phyloP scores from a whole-genome alignment of 2,888 invertebrate genomes.

The Morinoia aosen region DNA sequence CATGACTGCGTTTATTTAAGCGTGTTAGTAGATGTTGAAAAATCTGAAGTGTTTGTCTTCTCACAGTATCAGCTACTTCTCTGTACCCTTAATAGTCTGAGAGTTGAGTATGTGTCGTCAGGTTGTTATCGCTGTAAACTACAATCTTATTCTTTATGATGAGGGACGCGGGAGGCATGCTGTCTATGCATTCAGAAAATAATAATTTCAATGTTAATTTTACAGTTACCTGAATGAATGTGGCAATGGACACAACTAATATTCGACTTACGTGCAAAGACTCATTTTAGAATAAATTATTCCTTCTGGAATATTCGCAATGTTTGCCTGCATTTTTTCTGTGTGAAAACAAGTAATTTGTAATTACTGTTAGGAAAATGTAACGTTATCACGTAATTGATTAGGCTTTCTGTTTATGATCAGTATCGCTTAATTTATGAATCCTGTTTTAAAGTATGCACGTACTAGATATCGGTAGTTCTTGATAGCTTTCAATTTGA shows the following conservation, averaged over 20 bases:
- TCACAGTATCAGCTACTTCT: neutral
- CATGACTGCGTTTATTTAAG: neutral
- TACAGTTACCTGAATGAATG: neutral
- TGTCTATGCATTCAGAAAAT: neutral
- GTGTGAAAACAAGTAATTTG: neutral
- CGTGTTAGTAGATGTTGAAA: neutral
- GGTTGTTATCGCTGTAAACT: neutral
- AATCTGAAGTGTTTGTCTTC: neutral
- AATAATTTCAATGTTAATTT: neutral
- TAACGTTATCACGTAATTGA: neutral
- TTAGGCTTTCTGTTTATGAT: neutral
- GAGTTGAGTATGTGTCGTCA: neutral
- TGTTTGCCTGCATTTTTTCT: neutral
- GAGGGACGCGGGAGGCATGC: neutral
- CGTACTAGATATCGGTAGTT: neutral
- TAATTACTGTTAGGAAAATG: neutral
- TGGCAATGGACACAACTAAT: neutral
- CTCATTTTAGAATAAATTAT: neutral
- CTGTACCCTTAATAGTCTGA: neutral
- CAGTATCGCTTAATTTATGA: neutral
- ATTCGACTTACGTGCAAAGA: neutral
- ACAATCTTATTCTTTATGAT: neutral
- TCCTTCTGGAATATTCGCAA: neutral
- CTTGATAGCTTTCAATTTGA: neutral
- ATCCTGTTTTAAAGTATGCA: neutral